Base-by-base conservation (phyloP, 92 coral and sea anemone genomes). In the Galaxea fascicularis region DNA sequence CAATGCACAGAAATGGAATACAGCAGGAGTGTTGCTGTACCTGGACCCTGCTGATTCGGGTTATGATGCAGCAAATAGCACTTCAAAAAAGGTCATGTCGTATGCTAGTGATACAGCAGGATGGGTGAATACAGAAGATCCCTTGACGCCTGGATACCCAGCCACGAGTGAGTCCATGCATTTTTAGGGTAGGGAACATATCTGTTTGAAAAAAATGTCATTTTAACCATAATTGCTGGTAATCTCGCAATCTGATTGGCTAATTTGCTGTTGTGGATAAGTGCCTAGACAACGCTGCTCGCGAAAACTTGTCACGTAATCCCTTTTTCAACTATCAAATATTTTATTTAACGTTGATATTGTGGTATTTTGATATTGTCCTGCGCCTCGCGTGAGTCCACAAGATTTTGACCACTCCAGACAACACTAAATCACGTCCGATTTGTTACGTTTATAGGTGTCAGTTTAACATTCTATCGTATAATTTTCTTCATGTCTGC, bases 101-200 rank as follows among this genome's bases (percentile, higher is more conserved):
- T 90, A 94, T 21, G 86, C 98, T 35, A 88, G 89, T 74, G 85
- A 86, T 65, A 90, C 92, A 0, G 93, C 84, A 86, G 59, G 90
- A 65, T 94, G 90, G 91, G 85, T 52, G 77, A 91, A 80, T n/a
- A 87, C 80, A 20, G 98, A 98, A 58, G 98, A 96, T 56, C 96
- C 98, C 13, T 82, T 94, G 66, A 96, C 98, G 12, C 98, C 99
- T 21, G 98, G 97, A 0, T 88, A 88, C 79, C 98, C 99, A 22
- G 95, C 98, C 13, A 89, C 93, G 64, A 91, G 98, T 94, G 25
- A 62, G 92, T 58, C 41, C 5, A 21, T 15, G 4, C 25, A 10
- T 4, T 16, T 16, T 20, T 18, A 21, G 8, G 22, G 15, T 10
- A 69, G 51, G 13, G 13, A 66, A 35, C 2, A 2, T 35, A 35